Evolutionary conservation across 2,888 invertebrate genomes (phyloP).

Genomic region (Meliscaeva auricollis): DNA sequence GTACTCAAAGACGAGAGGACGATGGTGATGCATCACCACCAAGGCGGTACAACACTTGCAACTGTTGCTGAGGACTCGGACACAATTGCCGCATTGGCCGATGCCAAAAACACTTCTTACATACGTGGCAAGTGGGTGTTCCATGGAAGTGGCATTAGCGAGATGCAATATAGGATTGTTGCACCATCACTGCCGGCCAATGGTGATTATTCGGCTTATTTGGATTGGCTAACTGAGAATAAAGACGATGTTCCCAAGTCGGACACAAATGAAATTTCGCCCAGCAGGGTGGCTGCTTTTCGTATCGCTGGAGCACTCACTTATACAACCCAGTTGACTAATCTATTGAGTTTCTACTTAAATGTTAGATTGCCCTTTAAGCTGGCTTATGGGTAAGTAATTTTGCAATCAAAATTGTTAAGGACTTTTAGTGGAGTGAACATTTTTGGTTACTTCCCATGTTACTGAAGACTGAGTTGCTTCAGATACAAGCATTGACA

Average conservation of each 20-base stretch:
- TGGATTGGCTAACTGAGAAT: conserved; percentile 88
- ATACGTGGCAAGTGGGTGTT: conserved; percentile 91
- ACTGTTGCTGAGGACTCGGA: conserved; percentile 79
- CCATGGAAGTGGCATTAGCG: conserved; percentile 87
- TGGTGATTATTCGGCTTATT: conserved; percentile 92
- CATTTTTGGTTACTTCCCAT: too few relatives aligned
- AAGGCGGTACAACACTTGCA: conserved; percentile 49
- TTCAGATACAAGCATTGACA: too few relatives aligned
- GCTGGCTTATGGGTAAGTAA: conserved; percentile 87
- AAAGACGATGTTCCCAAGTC: conserved; percentile 83
- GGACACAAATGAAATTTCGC: conserved; percentile 85
- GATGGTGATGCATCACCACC: conserved; percentile 61
- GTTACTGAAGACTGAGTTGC: too few relatives aligned
- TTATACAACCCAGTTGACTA: conserved; percentile 93
- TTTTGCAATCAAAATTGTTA: not conserved
- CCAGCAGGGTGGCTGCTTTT: conserved; percentile 88
- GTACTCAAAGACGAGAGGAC: conserved; percentile 81
- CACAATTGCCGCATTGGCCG: conserved; percentile 87
- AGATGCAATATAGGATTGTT: conserved; percentile 90
- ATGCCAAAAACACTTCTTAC: conserved; percentile 91
- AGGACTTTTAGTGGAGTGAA: too few relatives aligned
- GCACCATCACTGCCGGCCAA: conserved; percentile 93
- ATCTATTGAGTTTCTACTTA: conserved; percentile 92
- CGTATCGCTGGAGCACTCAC: conserved; percentile 92
- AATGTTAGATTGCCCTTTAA: conserved; percentile 92